Percentiles rank a stretch among this genome's conserved stretches.
These are phyloP conservation scores for Scaptodrosophila latifasciaeformis DNA, from an alignment of 2,888 invertebrate species.

Conservation along the genomic window DNA sequence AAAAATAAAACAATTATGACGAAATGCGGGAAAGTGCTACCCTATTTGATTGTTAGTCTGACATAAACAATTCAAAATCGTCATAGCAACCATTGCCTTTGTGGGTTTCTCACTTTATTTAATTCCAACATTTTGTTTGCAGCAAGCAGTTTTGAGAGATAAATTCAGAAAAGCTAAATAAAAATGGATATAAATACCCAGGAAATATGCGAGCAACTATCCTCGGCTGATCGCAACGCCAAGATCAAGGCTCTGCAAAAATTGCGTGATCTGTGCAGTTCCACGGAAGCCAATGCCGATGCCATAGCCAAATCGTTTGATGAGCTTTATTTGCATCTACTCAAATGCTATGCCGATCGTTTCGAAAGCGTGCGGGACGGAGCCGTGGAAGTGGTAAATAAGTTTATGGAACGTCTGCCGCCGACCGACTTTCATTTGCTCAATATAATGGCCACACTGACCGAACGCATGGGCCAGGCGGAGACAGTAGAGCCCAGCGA, in stretches of 20 bases:
- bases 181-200: neutral
- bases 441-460: constrained; percentile 84
- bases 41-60: neutral
- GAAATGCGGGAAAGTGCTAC: constrained; percentile 2
- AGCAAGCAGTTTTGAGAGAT: neutral
- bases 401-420: constrained; percentile 76
- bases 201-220: constrained; percentile 51
- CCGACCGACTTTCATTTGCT: constrained; percentile 84
- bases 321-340: constrained; percentile 69
- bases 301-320: constrained; percentile 58
- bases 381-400: constrained; percentile 57
- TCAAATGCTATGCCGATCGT: constrained; percentile 73
- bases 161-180: neutral
- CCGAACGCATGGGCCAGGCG: constrained; percentile 84
- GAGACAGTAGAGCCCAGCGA: constrained; percentile 84
- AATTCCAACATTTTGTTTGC: constrained; percentile 26
- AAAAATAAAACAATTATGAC: no score
- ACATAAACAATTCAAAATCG: constrained; percentile 25
- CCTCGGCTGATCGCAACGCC: constrained; percentile 42
- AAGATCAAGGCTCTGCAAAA: constrained; percentile 39
- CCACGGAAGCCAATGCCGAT: constrained; percentile 9
- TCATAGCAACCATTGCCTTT: constrained; percentile 25
- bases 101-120: constrained; percentile 9
- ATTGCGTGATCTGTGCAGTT: constrained; percentile 31
- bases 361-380: constrained; percentile 71